Evolutionary conservation across 1,140 invertebrate genomes (phyloP).

Genomic region (Eriosoma lanigerum): DNA sequence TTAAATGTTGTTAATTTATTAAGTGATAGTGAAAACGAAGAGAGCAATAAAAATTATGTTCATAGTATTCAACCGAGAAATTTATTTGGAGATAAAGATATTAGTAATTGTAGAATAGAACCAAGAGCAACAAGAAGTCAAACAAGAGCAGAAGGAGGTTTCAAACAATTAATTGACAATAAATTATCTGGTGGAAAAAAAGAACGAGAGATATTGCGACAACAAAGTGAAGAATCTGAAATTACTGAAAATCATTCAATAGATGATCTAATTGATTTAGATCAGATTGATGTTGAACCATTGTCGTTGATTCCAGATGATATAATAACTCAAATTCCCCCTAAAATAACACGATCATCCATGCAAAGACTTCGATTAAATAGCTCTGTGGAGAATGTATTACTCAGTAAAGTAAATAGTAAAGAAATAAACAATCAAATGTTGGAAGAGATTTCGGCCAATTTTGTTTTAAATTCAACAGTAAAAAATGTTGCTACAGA

Average conservation of each 20-base stretch:
- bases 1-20: constrained; percentile 19
- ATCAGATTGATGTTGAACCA: constrained; percentile 36
- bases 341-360: neutral
- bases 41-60: neutral
- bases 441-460: neutral
- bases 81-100: constrained; percentile 23
- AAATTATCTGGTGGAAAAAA: constrained; percentile 15
- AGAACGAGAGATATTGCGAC: neutral
- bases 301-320: constrained; percentile 12
- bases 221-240: constrained; percentile 26
- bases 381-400: neutral
- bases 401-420: neutral
- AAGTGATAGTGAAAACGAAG: constrained; percentile 33
- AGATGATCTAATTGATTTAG: neutral
- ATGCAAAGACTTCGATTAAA: neutral
- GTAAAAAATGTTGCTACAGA: neutral
- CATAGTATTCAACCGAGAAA: neutral
- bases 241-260: neutral
- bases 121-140: constrained; percentile 39
- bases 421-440: constrained; percentile 12
- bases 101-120: constrained; percentile 2
- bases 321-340: neutral
- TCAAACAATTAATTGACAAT: constrained; percentile 9
- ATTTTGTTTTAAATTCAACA: constrained; percentile 4
- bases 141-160: constrained; percentile 32